These are phyloP conservation scores for Papilio glaucus DNA, from an alignment of 1,140 invertebrate species.

Conservation along the genomic window DNA sequence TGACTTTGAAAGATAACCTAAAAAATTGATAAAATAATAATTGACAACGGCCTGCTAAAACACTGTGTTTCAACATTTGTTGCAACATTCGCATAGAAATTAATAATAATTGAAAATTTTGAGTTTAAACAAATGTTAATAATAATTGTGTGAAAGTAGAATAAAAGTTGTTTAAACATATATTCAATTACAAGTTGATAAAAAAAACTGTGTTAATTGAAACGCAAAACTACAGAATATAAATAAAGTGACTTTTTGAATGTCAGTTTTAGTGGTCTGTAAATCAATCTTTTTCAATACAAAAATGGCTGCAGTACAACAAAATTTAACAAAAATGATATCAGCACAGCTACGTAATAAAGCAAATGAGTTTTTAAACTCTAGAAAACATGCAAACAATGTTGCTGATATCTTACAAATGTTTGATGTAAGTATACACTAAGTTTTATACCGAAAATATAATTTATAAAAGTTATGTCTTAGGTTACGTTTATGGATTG, in stretches of 20 bases:
- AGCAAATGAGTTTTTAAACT: conserved; percentile 87
- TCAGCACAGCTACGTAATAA: conserved; percentile 84
- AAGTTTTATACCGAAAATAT: conserved; percentile 35
- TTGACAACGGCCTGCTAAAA: too few species aligned
- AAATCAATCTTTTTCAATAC: conserved; percentile 62
- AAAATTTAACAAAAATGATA: conserved; percentile 78
- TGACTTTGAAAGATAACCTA: conserved; percentile 29
- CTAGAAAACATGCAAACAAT: conserved; percentile 85
- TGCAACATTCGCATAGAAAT: too few species aligned
- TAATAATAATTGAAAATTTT: too few species aligned
- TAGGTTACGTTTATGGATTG: conserved; percentile 69
- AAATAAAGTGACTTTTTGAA: conserved; percentile 24
- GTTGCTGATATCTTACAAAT: conserved; percentile 86
- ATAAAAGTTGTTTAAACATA: too few species aligned
- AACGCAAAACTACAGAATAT: conserved; percentile 29
- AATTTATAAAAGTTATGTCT: conserved; percentile 58
- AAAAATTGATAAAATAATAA: neutral
- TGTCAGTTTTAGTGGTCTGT: conserved; percentile 27
- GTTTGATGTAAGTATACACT: conserved; percentile 82
- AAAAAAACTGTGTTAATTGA: conserved; percentile 36
- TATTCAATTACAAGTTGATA: too few species aligned
- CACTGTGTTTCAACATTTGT: too few species aligned
- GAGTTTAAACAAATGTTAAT: too few species aligned
- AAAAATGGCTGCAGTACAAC: conserved; percentile 76
- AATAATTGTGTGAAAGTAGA: too few species aligned